Evolutionary conservation across 1,140 invertebrate species (phyloP), one percentile per base, ranked within the genome.

Genomic region (Microplitis mediator): DNA sequence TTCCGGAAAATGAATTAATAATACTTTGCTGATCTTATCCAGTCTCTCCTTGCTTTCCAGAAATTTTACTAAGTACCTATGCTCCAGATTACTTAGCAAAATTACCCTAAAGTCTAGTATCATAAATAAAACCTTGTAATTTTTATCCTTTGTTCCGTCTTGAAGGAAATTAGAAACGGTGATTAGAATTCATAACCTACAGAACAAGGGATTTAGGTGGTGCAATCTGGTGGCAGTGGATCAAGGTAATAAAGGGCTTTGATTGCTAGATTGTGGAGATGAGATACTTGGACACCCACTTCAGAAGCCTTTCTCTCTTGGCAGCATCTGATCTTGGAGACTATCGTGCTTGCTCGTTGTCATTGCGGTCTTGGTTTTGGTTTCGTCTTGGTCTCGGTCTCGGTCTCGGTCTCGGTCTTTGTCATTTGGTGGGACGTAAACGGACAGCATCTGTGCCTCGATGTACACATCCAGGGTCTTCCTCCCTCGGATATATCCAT

Each of bases 381-480:
- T 23, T 23, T 23, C 23, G 2, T 23, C 23, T 23, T 23, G 23
- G 23, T 23, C 23, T 23, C 23, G 23, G 23, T 23, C 23, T 23
- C 23, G 23, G 23, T 23, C 23, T 23, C 23, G 23, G 23, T 23
- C 23, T 23, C 23, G 23, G 62, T 76, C 23, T 23, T 23, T 23
- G 23, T 23, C 23, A 23, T 23, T 23, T 23, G 23, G 39, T 45
- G 39, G 39, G 39, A 70, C 75, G 77, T 77, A 77, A 78, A 81
- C 79, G 79, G 79, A 81, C 84, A 83, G 85, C 85, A 87, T 87
- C 85, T 87, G 85, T 83, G 81, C 35, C 81, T 23, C 23, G 23
- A 11, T 80, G 75, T 79, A 80, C 75, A 77, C 78, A 51, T 54
- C 56, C 35, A 58, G 51, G 51, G 51, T 62, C 32, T 81, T 79